Percentiles rank a stretch among this genome's conserved stretches.
phyloP scores from a whole-genome alignment of 1,140 invertebrate species.

The Pseudomyrmex sp. region DNA sequence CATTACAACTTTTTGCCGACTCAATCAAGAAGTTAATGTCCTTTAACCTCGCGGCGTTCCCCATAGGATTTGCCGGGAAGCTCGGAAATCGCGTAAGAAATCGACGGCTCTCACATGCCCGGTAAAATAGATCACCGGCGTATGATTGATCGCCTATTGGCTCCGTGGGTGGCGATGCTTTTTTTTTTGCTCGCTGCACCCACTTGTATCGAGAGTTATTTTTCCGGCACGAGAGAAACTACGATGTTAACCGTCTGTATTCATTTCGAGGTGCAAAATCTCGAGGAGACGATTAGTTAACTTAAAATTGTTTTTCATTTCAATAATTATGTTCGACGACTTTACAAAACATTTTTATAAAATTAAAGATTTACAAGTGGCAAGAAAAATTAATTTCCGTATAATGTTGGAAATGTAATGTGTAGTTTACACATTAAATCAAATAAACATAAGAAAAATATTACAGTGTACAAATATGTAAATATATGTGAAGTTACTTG shows the following conservation, averaged over 20 bases:
- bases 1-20: conserved; percentile 84
- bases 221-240: conserved; percentile 19
- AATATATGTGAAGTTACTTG: not conserved
- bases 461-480: not conserved
- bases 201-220: conserved; percentile 59
- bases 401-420: no score
- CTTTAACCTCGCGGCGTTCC: conserved; percentile 81
- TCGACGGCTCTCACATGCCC: conserved; percentile 82
- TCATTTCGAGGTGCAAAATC: conserved; percentile 15
- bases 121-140: conserved; percentile 81
- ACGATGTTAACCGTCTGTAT: conserved; percentile 15
- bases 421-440: no score
- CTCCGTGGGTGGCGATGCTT: conserved; percentile 60
- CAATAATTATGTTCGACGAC: not conserved
- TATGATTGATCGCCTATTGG: conserved; percentile 84
- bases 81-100: conserved; percentile 77
- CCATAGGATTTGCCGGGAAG: conserved; percentile 75
- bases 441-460: not conserved
- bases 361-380: not conserved
- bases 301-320: not conserved
- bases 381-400: not conserved
- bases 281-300: conserved; percentile 14
- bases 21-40: conserved; percentile 84
- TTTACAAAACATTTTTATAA: not conserved
- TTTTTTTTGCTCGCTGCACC: conserved; percentile 71